Evolutionary conservation across 2,797 vertebrate genomes (phyloP).

Genomic region (Propithecus perrieri): DNA sequence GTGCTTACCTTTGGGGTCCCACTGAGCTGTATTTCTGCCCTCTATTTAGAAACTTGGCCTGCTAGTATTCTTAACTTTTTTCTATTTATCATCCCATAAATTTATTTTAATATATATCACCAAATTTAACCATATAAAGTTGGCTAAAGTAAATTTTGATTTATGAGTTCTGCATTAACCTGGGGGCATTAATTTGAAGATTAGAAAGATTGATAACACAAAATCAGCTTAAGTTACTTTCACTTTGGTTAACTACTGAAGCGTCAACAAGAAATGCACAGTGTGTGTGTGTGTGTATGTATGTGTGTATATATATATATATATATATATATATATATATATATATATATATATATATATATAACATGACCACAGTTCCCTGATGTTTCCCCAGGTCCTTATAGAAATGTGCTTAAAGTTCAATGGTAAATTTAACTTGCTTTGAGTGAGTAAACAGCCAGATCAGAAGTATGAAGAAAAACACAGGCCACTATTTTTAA

Average conservation of each 20-base stretch:
- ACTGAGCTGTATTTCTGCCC: not conserved
- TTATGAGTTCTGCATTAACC: not conserved
- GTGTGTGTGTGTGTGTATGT: too few relatives aligned
- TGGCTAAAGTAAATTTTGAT: not conserved
- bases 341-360: not conserved
- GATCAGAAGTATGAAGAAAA: not conserved
- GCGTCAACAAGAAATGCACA: not conserved
- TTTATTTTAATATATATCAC: not conserved
- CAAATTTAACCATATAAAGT: not conserved
- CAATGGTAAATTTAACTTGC: not conserved
- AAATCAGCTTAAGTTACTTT: not conserved
- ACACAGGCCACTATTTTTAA: not conserved
- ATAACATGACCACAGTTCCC: not conserved
- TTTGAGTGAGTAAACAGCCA: not conserved
- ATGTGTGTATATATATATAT: not conserved
- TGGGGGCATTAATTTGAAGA: not conserved
- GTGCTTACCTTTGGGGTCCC: not conserved
- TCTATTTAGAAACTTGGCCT: not conserved
- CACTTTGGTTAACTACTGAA: not conserved
- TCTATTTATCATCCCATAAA: not conserved
- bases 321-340: not conserved
- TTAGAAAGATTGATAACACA: not conserved
- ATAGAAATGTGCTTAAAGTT: not conserved
- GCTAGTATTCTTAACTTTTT: not conserved
- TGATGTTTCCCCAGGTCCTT: not conserved